Evolutionary conservation across 1,140 invertebrate species (phyloP), one percentile per base, ranked within the genome.

Genomic region (Heliconius eleuchia): DNA sequence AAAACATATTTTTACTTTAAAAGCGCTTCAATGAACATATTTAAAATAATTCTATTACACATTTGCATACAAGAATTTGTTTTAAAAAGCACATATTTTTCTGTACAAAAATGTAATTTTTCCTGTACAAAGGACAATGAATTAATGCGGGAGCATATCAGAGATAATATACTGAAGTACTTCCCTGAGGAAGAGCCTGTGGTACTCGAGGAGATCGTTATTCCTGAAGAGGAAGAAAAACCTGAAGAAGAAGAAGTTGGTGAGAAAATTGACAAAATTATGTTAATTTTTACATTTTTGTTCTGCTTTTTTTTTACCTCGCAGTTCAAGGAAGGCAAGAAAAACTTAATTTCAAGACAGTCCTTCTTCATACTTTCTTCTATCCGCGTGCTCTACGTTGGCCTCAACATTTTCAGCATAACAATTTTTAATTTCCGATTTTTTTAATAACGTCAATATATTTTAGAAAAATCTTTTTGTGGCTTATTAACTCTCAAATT

Each of bases 151-250:
- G 78, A 18, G 1, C 86, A 93, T 71, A 90, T 94, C 16, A 88
- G 90, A 83, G 89, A 91, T 71, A 90, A 93, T 66, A 77, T 93
- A 1, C 82, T 83, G 16, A 89, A 91, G 71, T 94, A 90, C 77
- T 94, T 94, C 81, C 92, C 92, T 0, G 91, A 93, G 77, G 91
- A 90, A 11, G 92, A 93, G 46, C 92, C 91, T 0, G 89, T 90
- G 0, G 92, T 92, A 6, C 84, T 94, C 1, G 92, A 93, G 42
- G 92, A 94, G 76, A 91, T 93, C 16, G 91, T 93, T 9, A 60
- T 94, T 5, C 85, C 87, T 0, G 91, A 94, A 52, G 90, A 91
- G 39, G 90, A 91, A 9, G 78, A 81, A 3, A 84, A 78, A 34
- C 76, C 60, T 0, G 84, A 66, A 6, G 89, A 88, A 34, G 90